These are phyloP conservation scores for Paedocypris micromegethes DNA, from an alignment of 2,797 vertebrate species.

Conservation along the genomic window DNA sequence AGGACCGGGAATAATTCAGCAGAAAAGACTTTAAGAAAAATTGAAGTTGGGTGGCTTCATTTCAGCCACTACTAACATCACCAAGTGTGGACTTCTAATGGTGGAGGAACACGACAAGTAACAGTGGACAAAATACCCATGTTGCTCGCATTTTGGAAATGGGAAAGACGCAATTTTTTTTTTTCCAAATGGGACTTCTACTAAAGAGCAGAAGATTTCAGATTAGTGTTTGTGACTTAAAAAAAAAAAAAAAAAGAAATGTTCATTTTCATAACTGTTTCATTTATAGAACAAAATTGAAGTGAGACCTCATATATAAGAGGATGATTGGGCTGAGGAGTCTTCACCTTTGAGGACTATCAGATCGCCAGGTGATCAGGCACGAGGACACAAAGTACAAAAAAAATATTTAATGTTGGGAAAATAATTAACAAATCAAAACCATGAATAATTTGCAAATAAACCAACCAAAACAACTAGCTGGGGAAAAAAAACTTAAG, in stretches of 20 bases:
- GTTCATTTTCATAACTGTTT: slow-evolving; percentile 18
- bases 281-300: slow-evolving; percentile 35
- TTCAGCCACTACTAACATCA: slow-evolving; percentile 24
- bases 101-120: slow-evolving; percentile 22
- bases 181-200: slow-evolving; percentile 22
- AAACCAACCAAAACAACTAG: too few species aligned
- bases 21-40: slow-evolving; percentile 27
- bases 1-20: slow-evolving; percentile 27
- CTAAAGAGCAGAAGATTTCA: slow-evolving; percentile 36
- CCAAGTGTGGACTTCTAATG: slow-evolving; percentile 35
- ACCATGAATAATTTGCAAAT: too few species aligned
- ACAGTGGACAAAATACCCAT: not conserved
- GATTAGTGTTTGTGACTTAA: slow-evolving; percentile 35
- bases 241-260: slow-evolving; percentile 40
- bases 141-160: slow-evolving; percentile 1
- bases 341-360: too few species aligned
- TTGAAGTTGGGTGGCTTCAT: slow-evolving; percentile 43
- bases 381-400: too few species aligned
- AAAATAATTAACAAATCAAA: too few species aligned
- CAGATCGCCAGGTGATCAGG: too few species aligned
- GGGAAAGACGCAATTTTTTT: slow-evolving; percentile 30
- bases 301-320: not conserved
- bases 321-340: too few species aligned
- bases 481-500: too few species aligned
- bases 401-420: too few species aligned